These are phyloP conservation scores for Triplophysa bombifrons DNA, from an alignment of 2,797 vertebrate species.

Conservation along the genomic window DNA sequence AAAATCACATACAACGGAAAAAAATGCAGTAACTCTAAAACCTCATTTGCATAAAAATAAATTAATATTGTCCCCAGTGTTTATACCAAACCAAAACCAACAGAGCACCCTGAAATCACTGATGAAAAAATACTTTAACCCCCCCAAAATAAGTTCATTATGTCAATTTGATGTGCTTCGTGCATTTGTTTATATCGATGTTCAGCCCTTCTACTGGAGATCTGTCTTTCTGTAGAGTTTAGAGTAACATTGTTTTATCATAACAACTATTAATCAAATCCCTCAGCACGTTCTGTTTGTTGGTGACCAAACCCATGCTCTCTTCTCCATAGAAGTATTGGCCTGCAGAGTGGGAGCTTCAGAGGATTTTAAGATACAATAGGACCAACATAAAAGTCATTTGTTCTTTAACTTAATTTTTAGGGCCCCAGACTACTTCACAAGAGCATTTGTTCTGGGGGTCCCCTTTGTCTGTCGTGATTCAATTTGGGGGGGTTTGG, in stretches of 20 bases:
- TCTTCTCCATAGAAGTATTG: background rate
- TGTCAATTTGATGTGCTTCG: background rate
- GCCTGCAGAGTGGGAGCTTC: background rate
- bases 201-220: background rate
- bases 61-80: background rate
- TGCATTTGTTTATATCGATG: background rate
- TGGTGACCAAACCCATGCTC: background rate
- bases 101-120: background rate
- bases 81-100: background rate
- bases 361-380: too few relatives aligned
- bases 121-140: background rate
- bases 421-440: too few relatives aligned
- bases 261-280: background rate
- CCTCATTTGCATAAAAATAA: background rate
- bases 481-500: too few relatives aligned
- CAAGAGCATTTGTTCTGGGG: too few relatives aligned
- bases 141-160: background rate
- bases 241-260: background rate
- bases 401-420: background rate
- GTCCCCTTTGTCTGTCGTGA: too few relatives aligned
- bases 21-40: background rate
- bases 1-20: background rate
- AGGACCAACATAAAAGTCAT: background rate
- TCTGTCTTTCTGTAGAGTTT: slow-evolving; percentile 18
- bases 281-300: background rate